phyloP scores from a whole-genome alignment of 2,888 invertebrate species.

The Heliothis peltigera region DNA sequence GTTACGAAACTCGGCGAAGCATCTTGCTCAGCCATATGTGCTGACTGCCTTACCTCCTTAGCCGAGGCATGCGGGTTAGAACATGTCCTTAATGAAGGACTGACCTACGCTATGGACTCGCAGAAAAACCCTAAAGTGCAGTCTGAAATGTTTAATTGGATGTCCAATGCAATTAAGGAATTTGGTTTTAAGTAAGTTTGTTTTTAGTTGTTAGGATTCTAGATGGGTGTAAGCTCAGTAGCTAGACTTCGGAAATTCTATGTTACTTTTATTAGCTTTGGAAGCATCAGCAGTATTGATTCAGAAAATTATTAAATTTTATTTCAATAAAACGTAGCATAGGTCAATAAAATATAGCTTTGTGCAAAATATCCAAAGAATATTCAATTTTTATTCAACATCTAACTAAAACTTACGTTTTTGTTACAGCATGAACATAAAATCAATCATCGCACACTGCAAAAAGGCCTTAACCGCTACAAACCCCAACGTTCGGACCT shows the following conservation, averaged over 20 bases:
- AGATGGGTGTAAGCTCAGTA: too few relatives aligned
- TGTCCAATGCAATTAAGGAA: conserved; percentile 94
- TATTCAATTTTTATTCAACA: not conserved
- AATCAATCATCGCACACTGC: conserved; percentile 93
- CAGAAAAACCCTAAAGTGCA: conserved; percentile 98
- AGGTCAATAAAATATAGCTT: too few relatives aligned
- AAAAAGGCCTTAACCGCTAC: conserved; percentile 96
- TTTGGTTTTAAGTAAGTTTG: conserved; percentile 95
- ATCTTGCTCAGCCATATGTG: conserved; percentile 93
- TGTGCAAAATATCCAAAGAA: too few relatives aligned
- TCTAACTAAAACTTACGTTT: not conserved
- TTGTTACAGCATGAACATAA: conserved; percentile 91
- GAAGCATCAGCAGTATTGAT: too few relatives aligned
- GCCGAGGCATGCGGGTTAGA: conserved; percentile 95
- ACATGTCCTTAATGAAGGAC: conserved; percentile 92
- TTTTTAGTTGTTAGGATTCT: not conserved
- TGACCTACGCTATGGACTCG: conserved; percentile 93
- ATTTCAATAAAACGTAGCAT: too few relatives aligned
- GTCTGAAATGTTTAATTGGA: conserved; percentile 95
- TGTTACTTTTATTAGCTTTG: too few relatives aligned
- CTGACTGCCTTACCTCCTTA: conserved; percentile 93
- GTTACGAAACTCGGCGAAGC: conserved; percentile 96
- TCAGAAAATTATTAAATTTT: too few relatives aligned
- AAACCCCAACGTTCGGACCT: conserved; percentile 95
- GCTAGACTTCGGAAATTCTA: too few relatives aligned